Percentiles rank a stretch among this genome's conserved stretches.
These are phyloP conservation scores for Phrynocephalus forsythii DNA, from an alignment of 2,797 vertebrate species.

Conservation along the genomic window DNA sequence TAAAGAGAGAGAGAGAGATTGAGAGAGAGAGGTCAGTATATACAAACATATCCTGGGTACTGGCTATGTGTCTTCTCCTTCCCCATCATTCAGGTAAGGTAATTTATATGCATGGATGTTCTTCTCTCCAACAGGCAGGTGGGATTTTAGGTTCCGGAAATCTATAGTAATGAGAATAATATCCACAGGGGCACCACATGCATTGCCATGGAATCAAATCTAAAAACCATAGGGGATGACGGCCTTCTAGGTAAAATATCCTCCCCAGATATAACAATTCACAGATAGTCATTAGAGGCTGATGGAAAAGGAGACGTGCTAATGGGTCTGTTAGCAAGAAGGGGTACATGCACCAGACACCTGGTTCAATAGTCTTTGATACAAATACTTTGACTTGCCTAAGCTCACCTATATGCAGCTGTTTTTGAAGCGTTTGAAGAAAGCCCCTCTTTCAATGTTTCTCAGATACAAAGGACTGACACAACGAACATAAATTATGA, in stretches of 20 bases:
- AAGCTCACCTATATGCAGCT: background rate
- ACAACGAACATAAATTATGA: too few relatives aligned
- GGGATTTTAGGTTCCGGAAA: constrained; percentile 45
- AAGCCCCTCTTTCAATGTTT: background rate
- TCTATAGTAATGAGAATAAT: constrained; percentile 67
- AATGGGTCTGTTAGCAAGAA: background rate
- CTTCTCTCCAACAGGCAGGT: background rate
- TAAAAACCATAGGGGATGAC: constrained; percentile 48
- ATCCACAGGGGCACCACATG: constrained; percentile 63
- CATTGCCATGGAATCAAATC: constrained; percentile 65
- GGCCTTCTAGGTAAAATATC: constrained; percentile 64
- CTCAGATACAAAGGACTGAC: too few relatives aligned
- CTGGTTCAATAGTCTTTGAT: background rate
- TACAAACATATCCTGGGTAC: too few relatives aligned
- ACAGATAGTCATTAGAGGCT: constrained; percentile 54
- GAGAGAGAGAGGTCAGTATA: too few relatives aligned
- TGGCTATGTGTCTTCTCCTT: too few relatives aligned
- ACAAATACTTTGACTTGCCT: background rate
- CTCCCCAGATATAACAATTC: constrained; percentile 50
- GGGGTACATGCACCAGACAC: background rate
- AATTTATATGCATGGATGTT: too few relatives aligned
- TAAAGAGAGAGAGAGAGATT: too few relatives aligned
- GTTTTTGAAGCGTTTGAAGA: background rate
- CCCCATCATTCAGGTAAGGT: too few relatives aligned
- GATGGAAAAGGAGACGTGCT: background rate